Conservation (phyloP, 2,797 vertebrate genomes). For the Rhincodon typus region DNA sequence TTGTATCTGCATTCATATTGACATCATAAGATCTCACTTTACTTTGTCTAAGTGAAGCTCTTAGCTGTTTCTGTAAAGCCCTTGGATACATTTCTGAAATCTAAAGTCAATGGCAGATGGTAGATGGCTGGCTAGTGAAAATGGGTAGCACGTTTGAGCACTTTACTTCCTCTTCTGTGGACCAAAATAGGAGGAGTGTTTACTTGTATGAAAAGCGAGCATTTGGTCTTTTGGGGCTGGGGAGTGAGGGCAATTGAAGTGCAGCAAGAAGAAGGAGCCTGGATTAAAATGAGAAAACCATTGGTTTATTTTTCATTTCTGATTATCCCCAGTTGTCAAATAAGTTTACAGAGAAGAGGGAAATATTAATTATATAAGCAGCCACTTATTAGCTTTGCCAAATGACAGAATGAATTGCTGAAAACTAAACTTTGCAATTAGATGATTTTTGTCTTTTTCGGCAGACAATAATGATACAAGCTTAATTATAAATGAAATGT, state of each 20-base stretch:
- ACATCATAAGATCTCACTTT: too few relatives aligned
- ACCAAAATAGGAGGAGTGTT: neutral
- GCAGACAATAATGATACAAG: neutral
- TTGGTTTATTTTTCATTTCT: neutral
- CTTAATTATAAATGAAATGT: conserved; percentile 2
- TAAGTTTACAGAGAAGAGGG: neutral
- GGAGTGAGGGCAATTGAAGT: neutral
- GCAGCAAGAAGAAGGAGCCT: neutral
- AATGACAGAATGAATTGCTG: neutral
- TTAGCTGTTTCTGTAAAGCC: neutral
- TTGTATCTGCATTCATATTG: too few relatives aligned
- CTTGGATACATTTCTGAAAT: neutral
- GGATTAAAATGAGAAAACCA: neutral
- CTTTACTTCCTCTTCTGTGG: neutral
- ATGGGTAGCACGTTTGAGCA: neutral
- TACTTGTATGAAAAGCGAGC: too few relatives aligned
- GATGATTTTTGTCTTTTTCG: neutral
- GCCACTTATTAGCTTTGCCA: neutral
- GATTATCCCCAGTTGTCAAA: neutral
- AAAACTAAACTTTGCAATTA: conserved; percentile 20
- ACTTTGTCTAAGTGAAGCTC: too few relatives aligned
- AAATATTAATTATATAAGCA: neutral
- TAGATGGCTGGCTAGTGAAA: neutral
- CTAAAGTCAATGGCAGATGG: neutral
- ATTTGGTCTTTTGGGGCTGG: too few relatives aligned